Conservation (phyloP, 2,113 vertebrate species). For the Agelaius phoeniceus region DNA sequence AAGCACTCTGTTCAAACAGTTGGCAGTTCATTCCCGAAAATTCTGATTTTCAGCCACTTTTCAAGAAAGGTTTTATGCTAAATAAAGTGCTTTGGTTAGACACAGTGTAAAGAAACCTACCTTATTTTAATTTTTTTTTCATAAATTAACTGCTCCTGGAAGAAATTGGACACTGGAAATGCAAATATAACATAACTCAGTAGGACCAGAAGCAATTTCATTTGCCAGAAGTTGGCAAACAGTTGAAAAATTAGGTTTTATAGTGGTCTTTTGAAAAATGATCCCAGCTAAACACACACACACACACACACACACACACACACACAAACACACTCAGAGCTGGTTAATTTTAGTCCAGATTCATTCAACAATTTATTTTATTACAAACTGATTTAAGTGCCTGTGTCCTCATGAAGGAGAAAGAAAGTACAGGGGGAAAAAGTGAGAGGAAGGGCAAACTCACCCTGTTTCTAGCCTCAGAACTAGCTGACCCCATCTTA, state of each 20-base stretch:
- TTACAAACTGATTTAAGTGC: background rate
- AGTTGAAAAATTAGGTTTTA: background rate
- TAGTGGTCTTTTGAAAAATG: background rate
- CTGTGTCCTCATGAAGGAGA: background rate
- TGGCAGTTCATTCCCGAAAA: background rate
- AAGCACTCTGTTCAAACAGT: background rate
- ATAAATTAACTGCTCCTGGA: background rate
- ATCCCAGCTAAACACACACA: background rate
- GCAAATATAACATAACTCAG: background rate
- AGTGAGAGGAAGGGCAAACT: background rate
- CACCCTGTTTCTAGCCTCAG: background rate
- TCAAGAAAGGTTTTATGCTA: background rate
- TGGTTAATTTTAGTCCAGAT: background rate
- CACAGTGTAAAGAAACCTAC: background rate
- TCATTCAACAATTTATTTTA: background rate
- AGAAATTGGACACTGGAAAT: background rate
- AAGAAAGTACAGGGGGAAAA: background rate
- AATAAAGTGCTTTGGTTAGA: background rate
- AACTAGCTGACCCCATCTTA: background rate
- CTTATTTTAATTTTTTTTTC: background rate
- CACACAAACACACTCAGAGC: background rate
- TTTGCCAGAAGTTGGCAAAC: background rate
- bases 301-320: background rate
- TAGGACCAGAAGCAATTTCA: background rate
- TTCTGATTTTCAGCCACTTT: background rate